These are phyloP conservation scores for Caenorhabditis wallacei DNA, from an alignment of 2,888 invertebrate species.

Conservation along the genomic window DNA sequence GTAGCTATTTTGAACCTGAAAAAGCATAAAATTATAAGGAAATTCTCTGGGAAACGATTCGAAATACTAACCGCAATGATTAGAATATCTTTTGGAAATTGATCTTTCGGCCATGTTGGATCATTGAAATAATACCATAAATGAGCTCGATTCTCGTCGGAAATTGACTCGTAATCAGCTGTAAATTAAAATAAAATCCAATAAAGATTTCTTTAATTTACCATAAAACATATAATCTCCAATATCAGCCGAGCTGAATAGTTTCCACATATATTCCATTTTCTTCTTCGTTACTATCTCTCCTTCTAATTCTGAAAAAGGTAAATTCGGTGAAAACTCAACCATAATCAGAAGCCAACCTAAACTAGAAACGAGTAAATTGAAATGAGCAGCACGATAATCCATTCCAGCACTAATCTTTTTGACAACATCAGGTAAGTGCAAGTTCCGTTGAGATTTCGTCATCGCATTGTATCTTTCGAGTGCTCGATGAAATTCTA, in stretches of 20 bases:
- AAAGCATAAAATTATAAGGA: too few species aligned
- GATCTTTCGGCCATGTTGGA: slow-evolving; percentile 52
- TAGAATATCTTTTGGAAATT: slow-evolving; percentile 49
- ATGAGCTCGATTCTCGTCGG: slow-evolving; percentile 63
- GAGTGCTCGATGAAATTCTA: neutral
- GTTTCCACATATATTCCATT: slow-evolving; percentile 32
- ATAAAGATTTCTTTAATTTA: too few species aligned
- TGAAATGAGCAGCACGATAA: slow-evolving; percentile 36
- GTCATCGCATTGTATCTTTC: slow-evolving; percentile 35
- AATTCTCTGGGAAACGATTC: neutral
- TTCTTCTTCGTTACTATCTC: neutral
- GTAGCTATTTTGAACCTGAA: slow-evolving; percentile 34
- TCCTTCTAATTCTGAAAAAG: slow-evolving; percentile 19
- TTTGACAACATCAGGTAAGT: slow-evolving; percentile 5
- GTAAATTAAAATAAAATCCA: too few species aligned
- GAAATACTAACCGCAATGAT: neutral
- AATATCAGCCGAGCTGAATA: slow-evolving; percentile 25
- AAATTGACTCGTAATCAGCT: slow-evolving; percentile 54
- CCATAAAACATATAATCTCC: slow-evolving; percentile 37
- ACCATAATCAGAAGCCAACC: too few species aligned
- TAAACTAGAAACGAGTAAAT: slow-evolving; percentile 19
- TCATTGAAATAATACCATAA: slow-evolving; percentile 69
- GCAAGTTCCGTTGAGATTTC: slow-evolving; percentile 11
- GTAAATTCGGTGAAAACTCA: too few species aligned
- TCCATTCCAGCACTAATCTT: slow-evolving; percentile 39